These are phyloP conservation scores for Hydroisotoma schaefferi DNA, from an alignment of 2,888 invertebrate species.

Conservation along the genomic window DNA sequence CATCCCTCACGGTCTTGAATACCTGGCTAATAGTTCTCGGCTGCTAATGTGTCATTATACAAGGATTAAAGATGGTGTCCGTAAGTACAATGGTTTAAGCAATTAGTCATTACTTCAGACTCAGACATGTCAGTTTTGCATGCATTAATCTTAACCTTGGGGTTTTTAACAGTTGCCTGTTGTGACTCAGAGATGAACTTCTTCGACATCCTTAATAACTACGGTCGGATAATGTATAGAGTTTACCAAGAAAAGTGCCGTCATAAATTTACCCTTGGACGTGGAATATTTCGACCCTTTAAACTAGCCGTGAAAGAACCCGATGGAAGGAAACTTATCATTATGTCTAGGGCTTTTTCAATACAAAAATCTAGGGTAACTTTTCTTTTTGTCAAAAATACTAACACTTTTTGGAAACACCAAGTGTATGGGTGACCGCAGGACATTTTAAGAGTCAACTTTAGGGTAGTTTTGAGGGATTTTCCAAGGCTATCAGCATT, in stretches of 20 bases:
- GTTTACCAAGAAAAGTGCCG: slow-evolving; percentile 11
- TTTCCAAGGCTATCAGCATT: too few relatives aligned
- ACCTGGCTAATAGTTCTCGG: slow-evolving; percentile 10
- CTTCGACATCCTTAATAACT: slow-evolving; percentile 23
- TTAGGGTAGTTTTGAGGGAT: too few relatives aligned
- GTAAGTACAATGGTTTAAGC: slow-evolving; percentile 1
- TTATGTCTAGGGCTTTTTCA: background rate
- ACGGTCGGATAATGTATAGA: slow-evolving; percentile 25
- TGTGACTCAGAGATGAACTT: slow-evolving; percentile 14
- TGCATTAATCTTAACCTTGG: background rate
- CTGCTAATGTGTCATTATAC: slow-evolving; percentile 24
- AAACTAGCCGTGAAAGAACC: slow-evolving; percentile 24
- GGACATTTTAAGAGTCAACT: too few relatives aligned
- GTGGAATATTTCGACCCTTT: background rate
- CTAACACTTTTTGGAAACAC: too few relatives aligned
- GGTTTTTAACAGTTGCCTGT: background rate
- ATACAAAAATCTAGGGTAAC: background rate
- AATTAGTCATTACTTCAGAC: background rate
- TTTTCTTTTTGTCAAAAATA: background rate
- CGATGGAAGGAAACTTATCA: slow-evolving; percentile 14
- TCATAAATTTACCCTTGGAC: background rate
- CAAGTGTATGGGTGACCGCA: too few relatives aligned
- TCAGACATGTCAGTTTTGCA: background rate
- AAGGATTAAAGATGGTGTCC: slow-evolving; percentile 10
- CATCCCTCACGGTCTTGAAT: slow-evolving; percentile 16